Conservation (phyloP, 2,888 invertebrate genomes). For the Trichogramma evanescens region DNA sequence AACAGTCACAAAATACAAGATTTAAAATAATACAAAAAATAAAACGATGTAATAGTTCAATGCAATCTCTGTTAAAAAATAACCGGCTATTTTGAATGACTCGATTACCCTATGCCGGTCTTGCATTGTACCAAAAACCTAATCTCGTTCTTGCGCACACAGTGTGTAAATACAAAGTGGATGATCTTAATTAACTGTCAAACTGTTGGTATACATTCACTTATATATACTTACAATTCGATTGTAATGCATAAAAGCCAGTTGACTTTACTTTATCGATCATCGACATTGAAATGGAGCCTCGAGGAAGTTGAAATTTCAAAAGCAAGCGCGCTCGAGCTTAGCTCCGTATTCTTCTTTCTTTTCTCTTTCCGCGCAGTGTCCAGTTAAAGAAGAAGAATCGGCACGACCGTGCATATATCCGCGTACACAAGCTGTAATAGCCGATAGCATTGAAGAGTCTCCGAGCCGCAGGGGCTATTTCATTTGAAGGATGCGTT, state of each 20-base stretch:
- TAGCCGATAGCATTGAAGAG: conserved; percentile 29
- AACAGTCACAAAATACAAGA: too few relatives aligned
- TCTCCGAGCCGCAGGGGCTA: conserved; percentile 6
- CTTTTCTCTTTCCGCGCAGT: not conserved
- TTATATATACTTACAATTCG: too few relatives aligned
- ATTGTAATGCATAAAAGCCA: too few relatives aligned
- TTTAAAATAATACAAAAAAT: too few relatives aligned
- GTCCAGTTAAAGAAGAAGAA: not conserved
- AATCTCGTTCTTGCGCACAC: too few relatives aligned
- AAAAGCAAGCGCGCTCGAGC: not conserved
- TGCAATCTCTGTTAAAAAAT: too few relatives aligned
- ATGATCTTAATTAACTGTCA: conserved; percentile 13
- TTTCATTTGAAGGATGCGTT: conserved; percentile 24
- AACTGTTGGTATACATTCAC: not conserved
- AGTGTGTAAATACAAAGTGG: not conserved
- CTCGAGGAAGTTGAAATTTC: conserved; percentile 2
- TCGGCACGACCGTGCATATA: conserved; percentile 4
- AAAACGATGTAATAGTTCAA: too few relatives aligned
- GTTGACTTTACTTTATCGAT: conserved; percentile 3
- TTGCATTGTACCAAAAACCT: too few relatives aligned
- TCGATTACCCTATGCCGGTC: too few relatives aligned
- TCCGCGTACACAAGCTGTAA: conserved; percentile 20
- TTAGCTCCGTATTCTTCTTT: too few relatives aligned
- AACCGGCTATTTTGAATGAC: too few relatives aligned
- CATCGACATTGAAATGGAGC: not conserved